Conservation (phyloP, 1,140 invertebrate species). For the Scaptodrosophila lebanonensis region DNA sequence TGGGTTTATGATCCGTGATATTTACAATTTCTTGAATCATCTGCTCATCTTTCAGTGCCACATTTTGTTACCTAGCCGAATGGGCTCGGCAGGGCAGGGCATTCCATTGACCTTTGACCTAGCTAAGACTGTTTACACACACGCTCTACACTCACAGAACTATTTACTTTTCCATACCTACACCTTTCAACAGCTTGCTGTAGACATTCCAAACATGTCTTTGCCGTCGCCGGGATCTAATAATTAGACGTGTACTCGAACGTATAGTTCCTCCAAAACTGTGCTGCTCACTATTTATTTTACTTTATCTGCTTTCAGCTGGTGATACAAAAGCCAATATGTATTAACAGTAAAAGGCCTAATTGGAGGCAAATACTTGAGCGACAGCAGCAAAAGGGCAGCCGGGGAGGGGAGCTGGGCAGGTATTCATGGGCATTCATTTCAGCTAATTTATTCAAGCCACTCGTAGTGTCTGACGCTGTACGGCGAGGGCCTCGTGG, state of each 20-base stretch:
- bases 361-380: slow-evolving; percentile 52
- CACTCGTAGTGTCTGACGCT: slow-evolving; percentile 26
- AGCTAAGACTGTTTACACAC: slow-evolving; percentile 17
- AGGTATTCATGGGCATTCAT: slow-evolving; percentile 16
- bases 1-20: too few relatives aligned
- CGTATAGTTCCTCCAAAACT: too few relatives aligned
- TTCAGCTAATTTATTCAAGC: slow-evolving; percentile 63
- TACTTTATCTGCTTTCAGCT: slow-evolving; percentile 25
- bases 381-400: slow-evolving; percentile 1
- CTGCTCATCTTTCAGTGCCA: too few relatives aligned
- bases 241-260: slow-evolving; percentile 41
- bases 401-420: background rate
- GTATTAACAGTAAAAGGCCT: too few relatives aligned
- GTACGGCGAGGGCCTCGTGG: too few relatives aligned
- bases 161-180: slow-evolving; percentile 26
- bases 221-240: too few relatives aligned
- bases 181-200: slow-evolving; percentile 29
- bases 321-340: slow-evolving; percentile 46
- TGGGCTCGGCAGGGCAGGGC: background rate
- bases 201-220: slow-evolving; percentile 21
- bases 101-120: slow-evolving; percentile 58
- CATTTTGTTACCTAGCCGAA: slow-evolving; percentile 13
- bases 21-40: slow-evolving; percentile 38
- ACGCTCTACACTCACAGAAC: background rate
- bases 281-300: slow-evolving; percentile 6